A percentile compares a stretch with the other conserved stretches of the same genome.
These are phyloP conservation scores for Drosophila murphyi DNA, from an alignment of 1,140 invertebrate species.

Conservation along the genomic window DNA sequence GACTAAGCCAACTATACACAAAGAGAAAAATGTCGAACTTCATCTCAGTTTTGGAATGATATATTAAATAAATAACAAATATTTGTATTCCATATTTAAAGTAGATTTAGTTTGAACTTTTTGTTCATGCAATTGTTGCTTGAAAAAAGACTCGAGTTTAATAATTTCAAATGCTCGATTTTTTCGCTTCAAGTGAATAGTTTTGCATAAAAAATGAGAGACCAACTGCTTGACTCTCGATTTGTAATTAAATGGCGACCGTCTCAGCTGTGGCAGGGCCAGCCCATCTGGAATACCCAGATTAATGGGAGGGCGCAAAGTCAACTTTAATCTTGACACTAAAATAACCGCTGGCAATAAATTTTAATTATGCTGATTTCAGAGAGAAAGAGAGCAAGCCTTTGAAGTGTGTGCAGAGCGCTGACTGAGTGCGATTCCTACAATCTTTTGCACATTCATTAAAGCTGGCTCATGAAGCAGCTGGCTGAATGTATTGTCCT, in stretches of 20 bases:
- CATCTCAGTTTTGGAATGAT: no score
- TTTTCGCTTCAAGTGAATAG: no score
- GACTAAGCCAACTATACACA: not conserved
- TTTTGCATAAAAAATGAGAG: no score
- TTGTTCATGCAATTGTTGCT: no score
- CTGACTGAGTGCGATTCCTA: not conserved
- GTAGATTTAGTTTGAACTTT: no score
- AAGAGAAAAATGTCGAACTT: no score
- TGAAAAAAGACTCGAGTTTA: no score
- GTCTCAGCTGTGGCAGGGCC: not conserved
- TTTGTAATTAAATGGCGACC: not conserved
- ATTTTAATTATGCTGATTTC: slow-evolving; percentile 4
- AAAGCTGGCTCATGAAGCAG: slow-evolving; percentile 15
- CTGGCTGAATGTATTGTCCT: not conserved
- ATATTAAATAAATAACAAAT: no score
- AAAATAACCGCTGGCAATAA: not conserved
- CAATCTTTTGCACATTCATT: not conserved
- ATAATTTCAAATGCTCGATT: not conserved
- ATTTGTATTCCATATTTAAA: no score
- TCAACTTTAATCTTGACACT: not conserved
- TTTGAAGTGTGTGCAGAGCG: not conserved
- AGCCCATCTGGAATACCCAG: not conserved
- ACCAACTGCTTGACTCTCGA: not conserved
- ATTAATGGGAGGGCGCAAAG: not conserved
- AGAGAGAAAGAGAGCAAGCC: not conserved